Evolutionary conservation across 2,888 invertebrate genomes (phyloP).

Genomic region (Pandemis heparana): DNA sequence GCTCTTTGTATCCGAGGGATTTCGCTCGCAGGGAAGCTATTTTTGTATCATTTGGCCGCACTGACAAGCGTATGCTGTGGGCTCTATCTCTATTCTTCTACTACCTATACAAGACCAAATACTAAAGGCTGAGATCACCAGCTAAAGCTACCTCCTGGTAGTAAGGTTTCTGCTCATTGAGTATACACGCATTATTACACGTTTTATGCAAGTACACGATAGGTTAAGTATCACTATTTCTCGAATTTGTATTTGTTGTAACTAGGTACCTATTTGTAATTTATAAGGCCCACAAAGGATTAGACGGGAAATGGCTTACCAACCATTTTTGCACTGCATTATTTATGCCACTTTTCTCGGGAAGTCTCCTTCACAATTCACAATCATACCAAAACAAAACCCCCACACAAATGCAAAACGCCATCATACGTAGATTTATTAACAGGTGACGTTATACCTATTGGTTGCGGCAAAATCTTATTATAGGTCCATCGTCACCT

Average conservation of each 20-base stretch:
- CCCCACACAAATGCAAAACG: no score
- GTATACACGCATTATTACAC: no score
- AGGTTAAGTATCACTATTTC: no score
- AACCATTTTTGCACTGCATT: no score
- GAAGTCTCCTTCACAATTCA: no score
- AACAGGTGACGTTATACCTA: background rate
- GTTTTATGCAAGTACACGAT: no score
- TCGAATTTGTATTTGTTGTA: no score
- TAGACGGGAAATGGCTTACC: no score
- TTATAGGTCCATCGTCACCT: background rate
- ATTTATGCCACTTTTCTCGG: background rate
- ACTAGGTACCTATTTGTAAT: no score
- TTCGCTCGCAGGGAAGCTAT: conserved; percentile 1
- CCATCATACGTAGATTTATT: background rate
- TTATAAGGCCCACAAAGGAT: no score
- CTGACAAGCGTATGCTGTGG: background rate
- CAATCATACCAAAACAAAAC: no score
- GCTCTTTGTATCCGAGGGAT: conserved; percentile 51
- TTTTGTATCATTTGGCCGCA: background rate
- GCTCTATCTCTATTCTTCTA: background rate
- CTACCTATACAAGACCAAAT: background rate
- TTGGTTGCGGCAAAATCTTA: background rate
- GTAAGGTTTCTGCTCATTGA: no score
- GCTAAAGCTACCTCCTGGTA: background rate
- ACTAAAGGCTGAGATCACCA: background rate